Conservation (phyloP, 2,888 invertebrate species). For the Agrochola circellaris region DNA sequence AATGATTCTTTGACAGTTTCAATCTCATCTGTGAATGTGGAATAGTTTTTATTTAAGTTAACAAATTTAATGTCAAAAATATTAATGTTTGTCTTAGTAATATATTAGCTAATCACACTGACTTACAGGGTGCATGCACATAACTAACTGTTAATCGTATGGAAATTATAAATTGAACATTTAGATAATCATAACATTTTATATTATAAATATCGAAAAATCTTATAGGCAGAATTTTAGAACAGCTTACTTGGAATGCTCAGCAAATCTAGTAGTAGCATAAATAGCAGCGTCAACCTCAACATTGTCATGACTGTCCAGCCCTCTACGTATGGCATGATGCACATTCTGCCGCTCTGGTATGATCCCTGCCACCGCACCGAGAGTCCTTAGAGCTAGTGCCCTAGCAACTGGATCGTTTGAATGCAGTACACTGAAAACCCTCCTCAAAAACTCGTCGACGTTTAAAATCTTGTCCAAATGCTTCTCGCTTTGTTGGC, state of each 20-base stretch:
- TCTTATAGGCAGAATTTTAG: background rate
- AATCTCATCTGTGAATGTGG: background rate
- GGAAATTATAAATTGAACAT: too few species aligned
- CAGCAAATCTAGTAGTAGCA: slow-evolving; percentile 98
- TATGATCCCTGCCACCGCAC: slow-evolving; percentile 97
- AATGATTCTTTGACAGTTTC: background rate
- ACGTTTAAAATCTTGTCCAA: slow-evolving; percentile 98
- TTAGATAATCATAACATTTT: background rate
- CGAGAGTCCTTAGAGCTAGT: slow-evolving; percentile 96
- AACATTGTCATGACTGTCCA: slow-evolving; percentile 98
- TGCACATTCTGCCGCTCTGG: slow-evolving; percentile 98
- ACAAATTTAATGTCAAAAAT: too few species aligned
- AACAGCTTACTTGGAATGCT: slow-evolving; percentile 95
- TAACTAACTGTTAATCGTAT: too few species aligned
- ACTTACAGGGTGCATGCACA: too few species aligned
- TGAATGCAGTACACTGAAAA: slow-evolving; percentile 98
- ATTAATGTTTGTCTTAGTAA: too few species aligned
- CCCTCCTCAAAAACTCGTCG: slow-evolving; percentile 96
- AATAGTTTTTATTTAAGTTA: too few species aligned
- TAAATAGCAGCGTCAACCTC: slow-evolving; percentile 99
- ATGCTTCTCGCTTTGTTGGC: slow-evolving; percentile 98
- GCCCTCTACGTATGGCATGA: slow-evolving; percentile 96
- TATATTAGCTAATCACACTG: too few species aligned
- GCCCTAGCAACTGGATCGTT: slow-evolving; percentile 99
- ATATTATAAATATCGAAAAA: background rate